Percentiles rank a stretch among this genome's conserved stretches.
Conservation (phyloP, 2,797 vertebrate species). For the Pipistrellus pipistrellus region DNA sequence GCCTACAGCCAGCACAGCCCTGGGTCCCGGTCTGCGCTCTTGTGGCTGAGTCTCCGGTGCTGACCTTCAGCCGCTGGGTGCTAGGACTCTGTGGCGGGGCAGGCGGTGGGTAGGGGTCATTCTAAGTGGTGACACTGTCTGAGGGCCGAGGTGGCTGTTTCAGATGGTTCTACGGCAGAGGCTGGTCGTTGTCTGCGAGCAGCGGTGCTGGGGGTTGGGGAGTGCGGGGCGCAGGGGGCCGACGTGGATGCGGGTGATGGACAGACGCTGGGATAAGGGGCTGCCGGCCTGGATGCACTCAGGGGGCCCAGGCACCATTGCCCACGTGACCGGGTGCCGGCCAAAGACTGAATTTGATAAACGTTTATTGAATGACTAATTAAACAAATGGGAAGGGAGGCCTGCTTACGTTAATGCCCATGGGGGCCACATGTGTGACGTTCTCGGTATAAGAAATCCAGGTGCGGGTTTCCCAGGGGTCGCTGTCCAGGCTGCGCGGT, state of each 20-base stretch:
- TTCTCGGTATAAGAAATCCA: not conserved
- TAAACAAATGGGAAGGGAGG: not conserved
- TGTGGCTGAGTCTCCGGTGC: not conserved
- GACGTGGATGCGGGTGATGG: accelerated
- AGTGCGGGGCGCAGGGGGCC: accelerated
- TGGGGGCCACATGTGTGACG: no score
- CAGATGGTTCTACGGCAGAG: not conserved
- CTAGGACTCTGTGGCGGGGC: accelerated
- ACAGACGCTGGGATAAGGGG: not conserved
- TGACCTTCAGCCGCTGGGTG: not conserved
- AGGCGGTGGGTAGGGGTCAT: not conserved
- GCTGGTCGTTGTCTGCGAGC: accelerated
- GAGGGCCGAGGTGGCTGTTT: not conserved
- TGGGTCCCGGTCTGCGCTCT: not conserved
- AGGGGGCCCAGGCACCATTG: not conserved
- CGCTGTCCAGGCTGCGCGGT: not conserved
- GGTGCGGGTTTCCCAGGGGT: not conserved
- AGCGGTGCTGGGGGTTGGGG: no score
- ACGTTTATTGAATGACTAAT: not conserved
- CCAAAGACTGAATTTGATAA: no score
- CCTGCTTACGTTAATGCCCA: not conserved
- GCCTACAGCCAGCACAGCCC: accelerated
- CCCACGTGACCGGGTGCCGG: not conserved
- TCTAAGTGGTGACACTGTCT: accelerated
- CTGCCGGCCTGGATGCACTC: no score